These are phyloP conservation scores for Callimorpha dominula DNA, from an alignment of 2,888 invertebrate species.

Conservation along the genomic window DNA sequence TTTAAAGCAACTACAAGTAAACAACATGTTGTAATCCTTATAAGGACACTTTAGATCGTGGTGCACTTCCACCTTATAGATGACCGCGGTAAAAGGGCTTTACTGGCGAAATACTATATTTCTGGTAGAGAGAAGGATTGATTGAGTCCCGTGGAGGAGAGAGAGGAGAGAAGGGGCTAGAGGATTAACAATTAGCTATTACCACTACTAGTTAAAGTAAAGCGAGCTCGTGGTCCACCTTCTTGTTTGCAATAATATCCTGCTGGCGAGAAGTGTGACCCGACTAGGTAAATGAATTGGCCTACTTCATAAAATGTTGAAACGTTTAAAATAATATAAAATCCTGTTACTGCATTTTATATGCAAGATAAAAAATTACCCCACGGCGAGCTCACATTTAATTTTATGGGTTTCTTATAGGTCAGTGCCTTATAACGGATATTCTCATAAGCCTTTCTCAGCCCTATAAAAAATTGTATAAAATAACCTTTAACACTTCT, in stretches of 20 bases:
- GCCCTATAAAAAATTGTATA: not conserved
- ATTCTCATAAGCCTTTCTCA: conserved; percentile 10
- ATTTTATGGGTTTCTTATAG: conserved; percentile 15
- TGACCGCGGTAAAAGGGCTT: not conserved
- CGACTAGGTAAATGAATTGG: not conserved
- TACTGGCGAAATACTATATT: not conserved
- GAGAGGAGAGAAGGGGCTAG: too few species aligned
- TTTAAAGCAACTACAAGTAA: not conserved
- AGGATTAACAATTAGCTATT: too few species aligned
- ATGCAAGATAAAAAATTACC: not conserved
- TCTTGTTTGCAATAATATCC: not conserved
- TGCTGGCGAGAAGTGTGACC: not conserved
- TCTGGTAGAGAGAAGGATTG: not conserved
- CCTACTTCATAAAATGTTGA: not conserved
- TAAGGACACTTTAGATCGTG: not conserved
- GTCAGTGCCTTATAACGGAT: conserved; percentile 6
- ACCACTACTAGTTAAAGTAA: too few species aligned
- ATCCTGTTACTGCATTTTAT: conserved; percentile 3
- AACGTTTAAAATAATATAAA: not conserved
- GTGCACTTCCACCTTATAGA: not conserved
- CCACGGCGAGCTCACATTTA: conserved; percentile 7
- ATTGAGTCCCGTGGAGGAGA: not conserved
- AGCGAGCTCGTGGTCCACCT: too few species aligned
- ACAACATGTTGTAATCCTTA: not conserved
- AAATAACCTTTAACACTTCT: not conserved